These are phyloP conservation scores for Dendrolimus kikuchii DNA, from an alignment of 1,140 invertebrate species.

Conservation along the genomic window DNA sequence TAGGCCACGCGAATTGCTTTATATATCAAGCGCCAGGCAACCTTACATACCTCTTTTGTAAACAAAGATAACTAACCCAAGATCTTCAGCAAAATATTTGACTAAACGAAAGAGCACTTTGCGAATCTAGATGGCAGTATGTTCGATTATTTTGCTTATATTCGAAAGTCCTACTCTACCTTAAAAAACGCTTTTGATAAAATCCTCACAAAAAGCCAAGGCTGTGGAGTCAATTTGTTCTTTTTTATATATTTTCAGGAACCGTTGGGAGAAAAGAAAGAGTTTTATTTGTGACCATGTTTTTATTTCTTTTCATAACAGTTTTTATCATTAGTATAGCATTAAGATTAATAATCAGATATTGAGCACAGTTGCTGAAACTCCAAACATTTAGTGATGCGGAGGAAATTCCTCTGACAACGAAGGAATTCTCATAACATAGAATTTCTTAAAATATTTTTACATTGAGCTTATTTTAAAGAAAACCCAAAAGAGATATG, in stretches of 20 bases:
- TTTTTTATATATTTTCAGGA: slow-evolving; percentile 21
- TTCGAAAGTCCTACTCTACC: too few species aligned
- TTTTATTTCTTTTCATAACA: slow-evolving; percentile 59
- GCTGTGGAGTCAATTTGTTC: too few species aligned
- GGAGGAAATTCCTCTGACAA: too few species aligned
- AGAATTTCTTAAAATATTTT: too few species aligned
- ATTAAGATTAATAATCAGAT: slow-evolving; percentile 24
- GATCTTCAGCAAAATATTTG: neutral
- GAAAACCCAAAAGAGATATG: too few species aligned
- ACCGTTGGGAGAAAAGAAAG: slow-evolving; percentile 61
- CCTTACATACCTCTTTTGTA: slow-evolving; percentile 2
- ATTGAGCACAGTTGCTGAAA: slow-evolving; percentile 31
- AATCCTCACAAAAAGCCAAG: too few species aligned
- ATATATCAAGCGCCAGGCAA: neutral
- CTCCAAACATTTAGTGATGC: neutral
- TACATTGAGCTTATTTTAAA: too few species aligned
- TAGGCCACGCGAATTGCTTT: neutral
- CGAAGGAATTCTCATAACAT: too few species aligned
- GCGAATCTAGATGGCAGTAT: neutral
- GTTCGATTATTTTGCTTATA: neutral
- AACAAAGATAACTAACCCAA: neutral
- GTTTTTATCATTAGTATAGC: slow-evolving; percentile 24
- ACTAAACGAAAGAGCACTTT: neutral
- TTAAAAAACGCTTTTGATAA: too few species aligned
- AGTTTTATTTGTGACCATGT: slow-evolving; percentile 53